These are phyloP conservation scores for Enteromius viviparus DNA, from an alignment of 2,797 vertebrate genomes.

Conservation along the genomic window DNA sequence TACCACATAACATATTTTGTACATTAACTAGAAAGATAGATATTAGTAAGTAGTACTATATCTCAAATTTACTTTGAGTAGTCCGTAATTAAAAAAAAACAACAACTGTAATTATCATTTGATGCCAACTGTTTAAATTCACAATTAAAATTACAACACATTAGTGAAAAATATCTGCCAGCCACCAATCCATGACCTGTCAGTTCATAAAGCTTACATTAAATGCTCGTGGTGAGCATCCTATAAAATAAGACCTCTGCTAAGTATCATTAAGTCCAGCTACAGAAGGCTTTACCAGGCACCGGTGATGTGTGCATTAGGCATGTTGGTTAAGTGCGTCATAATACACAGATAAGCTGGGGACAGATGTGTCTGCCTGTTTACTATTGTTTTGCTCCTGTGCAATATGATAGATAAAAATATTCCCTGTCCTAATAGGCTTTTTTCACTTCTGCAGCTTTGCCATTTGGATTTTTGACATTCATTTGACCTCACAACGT, in stretches of 20 bases:
- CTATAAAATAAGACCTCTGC: constrained; percentile 34
- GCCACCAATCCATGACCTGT: constrained; percentile 24
- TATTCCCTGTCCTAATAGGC: constrained; percentile 66
- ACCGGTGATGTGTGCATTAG: constrained; percentile 58
- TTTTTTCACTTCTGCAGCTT: constrained; percentile 67
- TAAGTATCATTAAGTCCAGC: constrained; percentile 45
- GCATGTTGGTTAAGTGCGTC: constrained; percentile 60
- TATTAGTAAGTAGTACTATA: too few species aligned
- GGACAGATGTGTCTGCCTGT: constrained; percentile 73
- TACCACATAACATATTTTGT: too few species aligned
- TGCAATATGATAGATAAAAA: constrained; percentile 68
- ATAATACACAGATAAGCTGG: constrained; percentile 67
- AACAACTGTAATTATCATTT: neutral
- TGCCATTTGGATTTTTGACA: constrained; percentile 42
- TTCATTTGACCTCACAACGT: constrained; percentile 41
- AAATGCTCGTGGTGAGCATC: constrained; percentile 49
- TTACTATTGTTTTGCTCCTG: constrained; percentile 70
- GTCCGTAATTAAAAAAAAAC: neutral
- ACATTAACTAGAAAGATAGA: neutral
- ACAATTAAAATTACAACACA: constrained; percentile 4
- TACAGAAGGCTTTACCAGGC: constrained; percentile 52
- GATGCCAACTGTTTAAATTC: neutral
- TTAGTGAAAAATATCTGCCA: constrained; percentile 8
- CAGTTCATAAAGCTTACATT: constrained; percentile 32
- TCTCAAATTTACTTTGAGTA: neutral